phyloP scores from a whole-genome alignment of 2,797 vertebrate species.

The Lophotriccus pileatus region DNA sequence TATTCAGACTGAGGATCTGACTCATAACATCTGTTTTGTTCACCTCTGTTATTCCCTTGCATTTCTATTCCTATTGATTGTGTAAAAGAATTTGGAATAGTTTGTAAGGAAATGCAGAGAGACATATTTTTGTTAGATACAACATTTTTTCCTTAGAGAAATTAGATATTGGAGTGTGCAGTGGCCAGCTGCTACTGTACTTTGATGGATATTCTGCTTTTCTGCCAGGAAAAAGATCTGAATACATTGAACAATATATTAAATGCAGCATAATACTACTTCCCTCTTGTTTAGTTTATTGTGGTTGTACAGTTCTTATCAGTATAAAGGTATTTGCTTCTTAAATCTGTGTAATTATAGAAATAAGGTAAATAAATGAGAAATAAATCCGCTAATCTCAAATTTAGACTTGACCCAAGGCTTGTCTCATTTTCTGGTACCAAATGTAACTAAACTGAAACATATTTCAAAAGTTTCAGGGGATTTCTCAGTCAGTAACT shows the following conservation, averaged over 20 bases:
- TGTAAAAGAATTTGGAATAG: background rate
- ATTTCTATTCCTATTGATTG: background rate
- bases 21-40: background rate
- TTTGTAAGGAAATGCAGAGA: background rate
- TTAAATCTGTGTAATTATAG: background rate
- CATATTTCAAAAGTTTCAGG: background rate
- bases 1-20: background rate
- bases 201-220: background rate
- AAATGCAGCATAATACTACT: background rate
- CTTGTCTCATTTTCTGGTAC: background rate
- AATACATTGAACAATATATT: background rate
- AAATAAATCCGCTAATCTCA: background rate
- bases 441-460: background rate
- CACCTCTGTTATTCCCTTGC: background rate
- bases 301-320: background rate
- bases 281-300: background rate
- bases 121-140: background rate
- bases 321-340: background rate
- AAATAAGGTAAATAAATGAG: background rate
- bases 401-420: constrained; percentile 6
- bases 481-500: background rate
- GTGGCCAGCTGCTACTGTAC: background rate
- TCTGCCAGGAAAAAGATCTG: background rate
- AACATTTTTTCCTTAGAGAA: background rate
- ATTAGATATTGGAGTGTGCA: background rate